Conservation (phyloP, 1,140 invertebrate genomes). For the Brachionus paranguensis region DNA sequence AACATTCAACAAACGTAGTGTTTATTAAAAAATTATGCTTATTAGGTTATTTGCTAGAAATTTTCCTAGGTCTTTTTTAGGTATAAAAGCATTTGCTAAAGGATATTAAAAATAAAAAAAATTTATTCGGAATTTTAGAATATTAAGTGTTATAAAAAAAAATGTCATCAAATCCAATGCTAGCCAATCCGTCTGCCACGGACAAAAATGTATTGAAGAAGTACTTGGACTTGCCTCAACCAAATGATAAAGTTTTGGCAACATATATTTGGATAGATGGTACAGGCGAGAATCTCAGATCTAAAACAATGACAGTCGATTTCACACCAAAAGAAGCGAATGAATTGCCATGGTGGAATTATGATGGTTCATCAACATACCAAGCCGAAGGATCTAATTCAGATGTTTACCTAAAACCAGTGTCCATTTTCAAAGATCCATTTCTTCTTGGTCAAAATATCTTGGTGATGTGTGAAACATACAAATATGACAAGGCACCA, state of each 20-base stretch:
- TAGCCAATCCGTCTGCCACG: conserved; percentile 23
- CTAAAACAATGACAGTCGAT: conserved; percentile 78
- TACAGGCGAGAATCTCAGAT: conserved; percentile 75
- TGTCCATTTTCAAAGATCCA: conserved; percentile 84
- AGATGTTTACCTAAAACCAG: conserved; percentile 79
- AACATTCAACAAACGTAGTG: neutral
- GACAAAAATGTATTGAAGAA: conserved; percentile 30
- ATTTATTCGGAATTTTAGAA: conserved; percentile 71
- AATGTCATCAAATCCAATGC: conserved; percentile 25
- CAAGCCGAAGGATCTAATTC: conserved; percentile 65
- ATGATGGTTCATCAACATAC: conserved; percentile 72
- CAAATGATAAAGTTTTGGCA: conserved; percentile 22
- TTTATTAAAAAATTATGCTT: neutral
- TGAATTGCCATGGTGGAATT: conserved; percentile 89
- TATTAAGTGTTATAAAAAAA: conserved; percentile 60
- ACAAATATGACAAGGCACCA: conserved; percentile 68
- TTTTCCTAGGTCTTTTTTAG: neutral
- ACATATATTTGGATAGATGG: conserved; percentile 92
- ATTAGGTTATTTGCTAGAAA: neutral
- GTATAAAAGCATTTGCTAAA: neutral
- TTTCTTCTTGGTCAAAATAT: conserved; percentile 76
- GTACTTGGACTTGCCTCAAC: conserved; percentile 30
- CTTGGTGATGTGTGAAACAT: conserved; percentile 79
- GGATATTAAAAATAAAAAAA: neutral
- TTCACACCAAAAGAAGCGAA: conserved; percentile 67